Conservation (phyloP, 2,797 vertebrate species). For the Acropternis orthonyx region DNA sequence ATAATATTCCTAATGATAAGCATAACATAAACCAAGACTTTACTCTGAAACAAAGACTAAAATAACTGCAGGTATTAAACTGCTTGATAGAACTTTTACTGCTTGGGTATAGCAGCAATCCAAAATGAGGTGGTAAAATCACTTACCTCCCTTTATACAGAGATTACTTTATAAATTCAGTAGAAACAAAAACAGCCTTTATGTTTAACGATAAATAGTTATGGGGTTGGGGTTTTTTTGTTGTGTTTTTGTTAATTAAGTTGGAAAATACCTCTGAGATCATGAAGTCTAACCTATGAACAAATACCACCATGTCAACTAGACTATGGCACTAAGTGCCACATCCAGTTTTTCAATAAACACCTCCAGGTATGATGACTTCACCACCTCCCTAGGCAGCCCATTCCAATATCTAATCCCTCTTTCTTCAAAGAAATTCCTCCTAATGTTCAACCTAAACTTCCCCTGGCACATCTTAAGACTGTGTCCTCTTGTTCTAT, state of each 20-base stretch:
- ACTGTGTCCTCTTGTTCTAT: rapidly evolving
- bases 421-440: not conserved
- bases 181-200: slow-evolving; percentile 16
- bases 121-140: slow-evolving; percentile 29
- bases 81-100: slow-evolving; percentile 19
- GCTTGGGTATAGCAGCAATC: not conserved
- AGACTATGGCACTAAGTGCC: not conserved
- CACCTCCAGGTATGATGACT: not conserved
- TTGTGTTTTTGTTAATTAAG: not conserved
- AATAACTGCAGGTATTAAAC: not conserved
- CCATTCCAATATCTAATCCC: not conserved
- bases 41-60: not conserved
- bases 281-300: not conserved
- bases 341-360: not conserved
- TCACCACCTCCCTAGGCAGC: not conserved
- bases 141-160: slow-evolving; percentile 38
- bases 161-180: slow-evolving; percentile 54
- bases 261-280: not conserved
- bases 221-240: not conserved
- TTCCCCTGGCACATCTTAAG: not conserved
- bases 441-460: not conserved
- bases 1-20: not conserved
- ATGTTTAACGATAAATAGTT: slow-evolving; percentile 37
- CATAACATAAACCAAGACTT: not conserved
- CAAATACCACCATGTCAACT: rapidly evolving